phyloP scores from a whole-genome alignment of 23 tunicate genomes.

The Botrylloides violaceus region DNA sequence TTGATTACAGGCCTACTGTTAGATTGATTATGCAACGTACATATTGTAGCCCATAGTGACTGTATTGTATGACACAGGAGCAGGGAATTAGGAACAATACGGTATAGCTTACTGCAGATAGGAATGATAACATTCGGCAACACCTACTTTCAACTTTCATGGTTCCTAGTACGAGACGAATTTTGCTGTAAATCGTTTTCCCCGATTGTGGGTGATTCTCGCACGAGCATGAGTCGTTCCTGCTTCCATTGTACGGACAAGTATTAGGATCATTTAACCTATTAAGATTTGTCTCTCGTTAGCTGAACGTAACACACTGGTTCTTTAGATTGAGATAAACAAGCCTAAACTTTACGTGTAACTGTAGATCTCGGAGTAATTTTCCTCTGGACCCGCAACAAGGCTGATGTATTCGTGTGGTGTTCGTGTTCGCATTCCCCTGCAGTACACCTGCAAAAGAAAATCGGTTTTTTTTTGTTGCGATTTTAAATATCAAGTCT shows the following conservation, averaged over 20 bases:
- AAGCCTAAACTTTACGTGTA: conserved; percentile 70
- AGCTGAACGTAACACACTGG: no score
- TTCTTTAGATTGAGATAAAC: no score
- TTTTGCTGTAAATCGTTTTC: conserved; percentile 41
- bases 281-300: no score
- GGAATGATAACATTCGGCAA: no score
- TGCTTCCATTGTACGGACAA: conserved; percentile 66
- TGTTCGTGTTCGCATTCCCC: conserved; percentile 49
- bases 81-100: no score
- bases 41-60: no score
- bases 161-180: conserved; percentile 54
- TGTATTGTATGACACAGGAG: no score
- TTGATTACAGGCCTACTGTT: no score
- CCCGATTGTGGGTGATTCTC: conserved; percentile 64
- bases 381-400: conserved; percentile 50
- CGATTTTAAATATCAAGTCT: no score
- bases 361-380: conserved; percentile 75
- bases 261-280: conserved; percentile 63
- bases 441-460: conserved; percentile 86
- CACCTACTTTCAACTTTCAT: conserved; percentile 58
- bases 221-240: conserved; percentile 58
- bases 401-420: conserved; percentile 76
- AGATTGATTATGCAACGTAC: no score
- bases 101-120: no score
- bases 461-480: no score